Evolutionary conservation across 2,888 invertebrate species (phyloP).

Genomic region (Pinctada fucata): DNA sequence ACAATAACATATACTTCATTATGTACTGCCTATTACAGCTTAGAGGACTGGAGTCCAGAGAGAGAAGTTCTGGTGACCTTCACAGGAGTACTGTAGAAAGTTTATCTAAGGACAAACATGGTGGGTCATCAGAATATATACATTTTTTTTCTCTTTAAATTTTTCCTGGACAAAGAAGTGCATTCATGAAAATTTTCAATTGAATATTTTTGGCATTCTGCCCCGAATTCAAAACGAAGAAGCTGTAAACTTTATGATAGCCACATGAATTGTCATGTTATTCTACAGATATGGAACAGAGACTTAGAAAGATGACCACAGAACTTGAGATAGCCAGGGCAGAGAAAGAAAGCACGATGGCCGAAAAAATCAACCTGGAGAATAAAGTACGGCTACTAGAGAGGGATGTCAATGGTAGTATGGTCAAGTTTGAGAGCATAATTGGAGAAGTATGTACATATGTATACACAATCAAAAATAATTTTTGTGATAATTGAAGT

Average conservation of each 20-base stretch:
- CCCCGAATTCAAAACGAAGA: no score
- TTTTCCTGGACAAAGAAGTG: no score
- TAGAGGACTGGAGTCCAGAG: constrained; percentile 39
- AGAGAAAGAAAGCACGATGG: constrained; percentile 64
- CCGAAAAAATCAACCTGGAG: constrained; percentile 59
- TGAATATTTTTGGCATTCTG: no score
- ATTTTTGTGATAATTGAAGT: no score
- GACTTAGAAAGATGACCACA: constrained; percentile 51
- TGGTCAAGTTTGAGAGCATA: constrained; percentile 61
- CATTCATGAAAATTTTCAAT: no score
- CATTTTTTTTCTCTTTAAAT: no score
- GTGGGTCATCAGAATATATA: constrained; percentile 11
- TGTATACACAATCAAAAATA: background rate
- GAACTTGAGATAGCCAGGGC: constrained; percentile 61
- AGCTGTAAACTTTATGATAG: no score
- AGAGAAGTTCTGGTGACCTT: constrained; percentile 37
- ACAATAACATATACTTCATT: no score
- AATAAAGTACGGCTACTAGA: constrained; percentile 62
- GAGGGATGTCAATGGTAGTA: constrained; percentile 60
- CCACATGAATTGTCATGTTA: background rate
- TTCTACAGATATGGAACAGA: constrained; percentile 51
- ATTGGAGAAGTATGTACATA: constrained; percentile 66
- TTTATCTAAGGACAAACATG: constrained; percentile 36
- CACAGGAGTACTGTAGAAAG: constrained; percentile 39
- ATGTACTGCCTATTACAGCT: constrained; percentile 29